Percentiles rank a stretch among this genome's conserved stretches.
Evolutionary conservation across 2,888 invertebrate species (phyloP).

Genomic region (Brachypterus glaber): DNA sequence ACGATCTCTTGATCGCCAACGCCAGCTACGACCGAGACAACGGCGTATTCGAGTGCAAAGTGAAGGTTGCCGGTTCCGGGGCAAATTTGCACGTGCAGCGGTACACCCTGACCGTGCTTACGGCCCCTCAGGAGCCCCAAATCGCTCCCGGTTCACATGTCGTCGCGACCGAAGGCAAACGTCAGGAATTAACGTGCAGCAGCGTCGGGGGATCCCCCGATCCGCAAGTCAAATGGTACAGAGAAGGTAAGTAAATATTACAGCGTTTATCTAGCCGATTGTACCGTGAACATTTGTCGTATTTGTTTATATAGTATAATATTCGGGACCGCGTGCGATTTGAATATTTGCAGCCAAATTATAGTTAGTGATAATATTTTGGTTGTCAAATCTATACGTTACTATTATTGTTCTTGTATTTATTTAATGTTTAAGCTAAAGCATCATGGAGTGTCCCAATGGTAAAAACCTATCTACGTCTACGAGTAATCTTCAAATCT

Average conservation of each 20-base stretch:
- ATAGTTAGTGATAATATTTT: too few relatives aligned
- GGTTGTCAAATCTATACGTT: too few relatives aligned
- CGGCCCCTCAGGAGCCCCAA: slow-evolving; percentile 70
- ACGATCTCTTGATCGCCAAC: slow-evolving; percentile 81
- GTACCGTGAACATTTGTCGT: too few relatives aligned
- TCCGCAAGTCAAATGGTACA: slow-evolving; percentile 78
- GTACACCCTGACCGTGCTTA: slow-evolving; percentile 75
- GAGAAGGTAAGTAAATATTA: slow-evolving; percentile 44
- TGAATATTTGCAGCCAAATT: too few relatives aligned
- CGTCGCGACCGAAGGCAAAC: slow-evolving; percentile 71
- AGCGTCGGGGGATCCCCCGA: slow-evolving; percentile 86
- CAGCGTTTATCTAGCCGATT: too few relatives aligned
- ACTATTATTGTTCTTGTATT: too few relatives aligned
- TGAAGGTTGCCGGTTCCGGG: slow-evolving; percentile 75
- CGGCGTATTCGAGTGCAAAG: slow-evolving; percentile 84
- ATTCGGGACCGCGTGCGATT: too few relatives aligned
- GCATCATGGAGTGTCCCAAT: too few relatives aligned
- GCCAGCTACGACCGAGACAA: slow-evolving; percentile 87
- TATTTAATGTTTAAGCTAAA: too few relatives aligned
- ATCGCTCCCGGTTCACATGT: slow-evolving; percentile 69
- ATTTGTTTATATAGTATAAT: too few relatives aligned
- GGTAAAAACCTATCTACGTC: too few relatives aligned
- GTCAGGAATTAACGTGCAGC: slow-evolving; percentile 67
- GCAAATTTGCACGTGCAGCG: slow-evolving; percentile 75
- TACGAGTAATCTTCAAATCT: too few relatives aligned